Evolutionary conservation across 1,140 invertebrate species (phyloP).

Genomic region (Drosophila arizonae): DNA sequence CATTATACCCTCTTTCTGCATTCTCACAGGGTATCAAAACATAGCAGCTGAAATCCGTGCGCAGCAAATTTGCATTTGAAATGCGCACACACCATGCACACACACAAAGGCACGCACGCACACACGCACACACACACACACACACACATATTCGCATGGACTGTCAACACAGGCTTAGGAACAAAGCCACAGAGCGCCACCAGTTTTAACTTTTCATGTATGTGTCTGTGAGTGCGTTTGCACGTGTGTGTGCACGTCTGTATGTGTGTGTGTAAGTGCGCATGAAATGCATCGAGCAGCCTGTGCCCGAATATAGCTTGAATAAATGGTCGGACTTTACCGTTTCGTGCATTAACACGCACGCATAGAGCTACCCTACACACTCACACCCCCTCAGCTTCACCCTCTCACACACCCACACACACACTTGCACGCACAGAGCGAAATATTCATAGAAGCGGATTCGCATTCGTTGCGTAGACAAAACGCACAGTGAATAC

Average conservation of each 20-base stretch:
- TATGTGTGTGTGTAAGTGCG: slow-evolving; percentile 50
- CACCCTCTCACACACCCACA: slow-evolving; percentile 4
- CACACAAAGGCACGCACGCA: slow-evolving; percentile 12
- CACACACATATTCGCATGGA: slow-evolving; percentile 27
- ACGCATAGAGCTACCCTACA: slow-evolving; percentile 51
- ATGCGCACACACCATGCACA: slow-evolving; percentile 21
- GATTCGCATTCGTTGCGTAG: slow-evolving; percentile 38
- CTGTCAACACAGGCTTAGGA: slow-evolving; percentile 62
- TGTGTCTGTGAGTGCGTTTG: not conserved
- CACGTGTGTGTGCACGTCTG: not conserved
- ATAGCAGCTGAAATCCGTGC: slow-evolving; percentile 28
- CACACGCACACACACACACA: slow-evolving; percentile 15
- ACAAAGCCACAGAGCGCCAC: slow-evolving; percentile 42
- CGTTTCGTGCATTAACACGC: slow-evolving; percentile 79
- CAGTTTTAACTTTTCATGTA: slow-evolving; percentile 27
- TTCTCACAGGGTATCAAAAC: not conserved
- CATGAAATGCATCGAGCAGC: slow-evolving; percentile 62
- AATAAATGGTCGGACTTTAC: slow-evolving; percentile 49
- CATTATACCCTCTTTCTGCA: not conserved
- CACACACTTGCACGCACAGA: not conserved
- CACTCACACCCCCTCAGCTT: slow-evolving; percentile 16
- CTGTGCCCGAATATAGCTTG: slow-evolving; percentile 26
- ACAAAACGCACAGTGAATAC: slow-evolving; percentile 69
- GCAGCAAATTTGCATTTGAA: slow-evolving; percentile 71
- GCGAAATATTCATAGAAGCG: slow-evolving; percentile 16